Base-by-base conservation (phyloP, 2,888 invertebrate genomes). In the Lasioglossum morio region DNA sequence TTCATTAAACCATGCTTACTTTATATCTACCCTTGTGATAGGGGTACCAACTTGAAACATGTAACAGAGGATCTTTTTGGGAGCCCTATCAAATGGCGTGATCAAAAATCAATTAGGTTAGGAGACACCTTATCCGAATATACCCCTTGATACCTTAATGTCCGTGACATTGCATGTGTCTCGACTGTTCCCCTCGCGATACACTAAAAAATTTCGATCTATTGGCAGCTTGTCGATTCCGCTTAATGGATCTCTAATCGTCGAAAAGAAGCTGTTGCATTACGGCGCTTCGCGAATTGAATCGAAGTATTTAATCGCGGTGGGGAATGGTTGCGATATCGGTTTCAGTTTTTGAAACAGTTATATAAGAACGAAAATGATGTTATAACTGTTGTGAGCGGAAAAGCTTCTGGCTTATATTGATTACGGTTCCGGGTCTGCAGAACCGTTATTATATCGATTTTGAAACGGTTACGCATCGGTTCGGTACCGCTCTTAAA, bases 211-310 rank as follows among this genome's bases (percentile, higher is more conserved):
- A 72, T 72, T 72, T 34, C 34, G 48, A 37, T 48, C n/a, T 27
- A 8, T 37, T 34, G 8, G n/a, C 3, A 30, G 43, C 4, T 34
- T 37, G 37, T 82, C 8, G 69, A 60, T 23, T 46, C 2, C 37
- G 34, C 43, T 46, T 82, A 70, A 82, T 75, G 43, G 72, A 53
- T 16, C 30, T 79, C 40, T 46, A 60, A 81, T 79, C 60, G 60
- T 14, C 30, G 60, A 16, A 7, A 27, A 63, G 30, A 63, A 63
- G 14, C 60, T 60, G 60, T 27, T 10, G 60, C 60, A 60, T 60
- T 60, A 27, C 14, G 23, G 19, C 48, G 19, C 7, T 23, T 53
- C 27, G 60, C 4, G 7, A 30, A 27, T 30, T 30, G 60, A 30
- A 16, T 63, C 14, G 27, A 63, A 63, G 30, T 30, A 30, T 63